Percentiles rank a stretch among this genome's conserved stretches.
These are phyloP conservation scores for Lacerta bilineata DNA, from an alignment of 2,797 vertebrate genomes.

Conservation along the genomic window DNA sequence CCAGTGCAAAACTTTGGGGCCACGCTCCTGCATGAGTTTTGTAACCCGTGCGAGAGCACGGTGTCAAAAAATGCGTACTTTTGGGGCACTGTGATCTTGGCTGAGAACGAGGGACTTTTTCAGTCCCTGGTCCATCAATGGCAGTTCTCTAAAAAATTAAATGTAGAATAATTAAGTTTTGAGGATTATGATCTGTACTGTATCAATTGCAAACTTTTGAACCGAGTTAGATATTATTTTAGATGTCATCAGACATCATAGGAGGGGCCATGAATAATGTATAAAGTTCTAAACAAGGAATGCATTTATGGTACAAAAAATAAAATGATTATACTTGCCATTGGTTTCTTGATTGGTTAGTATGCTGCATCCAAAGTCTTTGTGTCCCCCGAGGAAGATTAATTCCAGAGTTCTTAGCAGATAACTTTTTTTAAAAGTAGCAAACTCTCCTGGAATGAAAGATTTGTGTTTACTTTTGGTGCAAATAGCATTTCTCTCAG, in stretches of 20 bases:
- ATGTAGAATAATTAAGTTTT: neutral
- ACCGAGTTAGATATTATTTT: neutral
- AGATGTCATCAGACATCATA: neutral
- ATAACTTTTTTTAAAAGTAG: neutral
- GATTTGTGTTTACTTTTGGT: neutral
- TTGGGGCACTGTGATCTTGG: too few species aligned
- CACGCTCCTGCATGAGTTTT: too few species aligned
- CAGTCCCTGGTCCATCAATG: neutral
- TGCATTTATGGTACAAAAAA: neutral
- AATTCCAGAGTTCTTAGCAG: neutral
- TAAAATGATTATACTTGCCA: neutral
- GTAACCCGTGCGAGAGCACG: too few species aligned
- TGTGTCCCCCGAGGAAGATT: neutral
- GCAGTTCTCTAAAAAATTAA: neutral
- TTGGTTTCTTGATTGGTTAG: conserved; percentile 1
- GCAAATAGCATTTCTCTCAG: conserved; percentile 11
- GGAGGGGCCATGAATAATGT: neutral
- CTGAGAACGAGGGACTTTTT: neutral
- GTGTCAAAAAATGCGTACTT: too few species aligned
- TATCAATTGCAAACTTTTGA: neutral
- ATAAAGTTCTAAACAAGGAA: neutral
- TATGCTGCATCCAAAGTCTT: neutral
- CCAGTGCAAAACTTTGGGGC: too few species aligned
- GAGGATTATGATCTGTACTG: neutral
- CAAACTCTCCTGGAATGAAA: neutral